These are phyloP conservation scores for Aethes cnicana DNA, from an alignment of 2,888 invertebrate species.

Conservation along the genomic window DNA sequence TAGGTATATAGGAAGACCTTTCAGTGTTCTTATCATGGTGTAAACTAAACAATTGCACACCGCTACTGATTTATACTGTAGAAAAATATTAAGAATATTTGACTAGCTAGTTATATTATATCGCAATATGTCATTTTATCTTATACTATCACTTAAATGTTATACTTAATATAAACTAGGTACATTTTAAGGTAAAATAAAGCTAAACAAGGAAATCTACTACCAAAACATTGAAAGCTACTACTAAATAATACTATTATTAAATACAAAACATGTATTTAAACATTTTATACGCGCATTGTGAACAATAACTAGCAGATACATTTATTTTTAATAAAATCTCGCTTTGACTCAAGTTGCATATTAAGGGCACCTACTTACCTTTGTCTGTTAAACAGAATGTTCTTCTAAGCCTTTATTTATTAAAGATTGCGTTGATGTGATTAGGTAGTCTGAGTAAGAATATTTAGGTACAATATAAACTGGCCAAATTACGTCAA, in stretches of 20 bases:
- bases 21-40: not conserved
- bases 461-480: no score
- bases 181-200: no score
- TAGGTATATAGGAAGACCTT: conserved; percentile 19
- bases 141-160: conserved; percentile 12
- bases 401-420: conserved; percentile 13
- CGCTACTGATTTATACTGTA: conserved; percentile 13
- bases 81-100: conserved; percentile 31
- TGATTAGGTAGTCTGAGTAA: no score
- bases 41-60: conserved; percentile 27
- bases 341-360: conserved; percentile 17
- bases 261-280: conserved; percentile 27
- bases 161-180: no score
- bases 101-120: conserved; percentile 29
- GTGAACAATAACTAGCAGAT: conserved; percentile 19
- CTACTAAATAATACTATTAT: conserved; percentile 21
- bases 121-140: conserved; percentile 20
- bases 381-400: conserved; percentile 17
- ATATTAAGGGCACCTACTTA: no score
- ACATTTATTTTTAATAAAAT: conserved; percentile 19
- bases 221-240: conserved; percentile 32
- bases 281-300: conserved; percentile 27
- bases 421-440: conserved; percentile 1
- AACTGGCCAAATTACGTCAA: no score
- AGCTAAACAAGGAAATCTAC: conserved; percentile 11